These are phyloP conservation scores for Solen grandis DNA, from an alignment of 1,140 invertebrate genomes.

Conservation along the genomic window DNA sequence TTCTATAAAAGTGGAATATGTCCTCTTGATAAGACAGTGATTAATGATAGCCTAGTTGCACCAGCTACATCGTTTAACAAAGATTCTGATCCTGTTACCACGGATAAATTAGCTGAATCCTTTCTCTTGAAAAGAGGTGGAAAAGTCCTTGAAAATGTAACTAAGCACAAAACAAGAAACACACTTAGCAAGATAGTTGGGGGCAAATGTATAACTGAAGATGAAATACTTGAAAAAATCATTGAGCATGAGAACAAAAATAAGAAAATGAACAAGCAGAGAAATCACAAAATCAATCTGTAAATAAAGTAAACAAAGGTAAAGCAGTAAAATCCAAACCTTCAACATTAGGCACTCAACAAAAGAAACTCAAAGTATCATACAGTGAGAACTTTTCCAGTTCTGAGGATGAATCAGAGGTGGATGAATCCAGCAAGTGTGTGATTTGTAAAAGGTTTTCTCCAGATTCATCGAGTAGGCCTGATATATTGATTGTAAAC, in stretches of 20 bases:
- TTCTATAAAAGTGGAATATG: conserved; percentile 54
- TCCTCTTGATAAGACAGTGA: conserved; percentile 31
- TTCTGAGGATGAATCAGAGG: conserved; percentile 16
- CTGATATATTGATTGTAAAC: conserved; percentile 6
- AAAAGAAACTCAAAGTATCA: neutral
- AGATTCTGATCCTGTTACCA: too few relatives aligned
- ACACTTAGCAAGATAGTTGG: conserved; percentile 19
- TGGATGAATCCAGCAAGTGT: conserved; percentile 8
- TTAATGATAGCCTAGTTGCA: conserved; percentile 23
- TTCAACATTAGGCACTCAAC: neutral
- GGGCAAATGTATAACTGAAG: conserved; percentile 4
- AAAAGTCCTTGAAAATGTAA: conserved; percentile 1
- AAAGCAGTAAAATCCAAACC: neutral
- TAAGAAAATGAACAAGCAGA: too few relatives aligned
- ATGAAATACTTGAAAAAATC: neutral
- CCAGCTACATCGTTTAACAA: too few relatives aligned
- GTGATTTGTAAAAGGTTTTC: neutral
- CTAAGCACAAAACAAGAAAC: neutral
- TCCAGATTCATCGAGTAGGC: conserved; percentile 1
- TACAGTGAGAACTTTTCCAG: neutral
- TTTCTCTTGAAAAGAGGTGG: conserved; percentile 8
- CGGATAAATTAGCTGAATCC: neutral
- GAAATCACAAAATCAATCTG: neutral
- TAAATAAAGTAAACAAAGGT: neutral
- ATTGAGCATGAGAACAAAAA: neutral